phyloP scores from a whole-genome alignment of 2,113 vertebrate genomes.

The Arothron firmamentum region DNA sequence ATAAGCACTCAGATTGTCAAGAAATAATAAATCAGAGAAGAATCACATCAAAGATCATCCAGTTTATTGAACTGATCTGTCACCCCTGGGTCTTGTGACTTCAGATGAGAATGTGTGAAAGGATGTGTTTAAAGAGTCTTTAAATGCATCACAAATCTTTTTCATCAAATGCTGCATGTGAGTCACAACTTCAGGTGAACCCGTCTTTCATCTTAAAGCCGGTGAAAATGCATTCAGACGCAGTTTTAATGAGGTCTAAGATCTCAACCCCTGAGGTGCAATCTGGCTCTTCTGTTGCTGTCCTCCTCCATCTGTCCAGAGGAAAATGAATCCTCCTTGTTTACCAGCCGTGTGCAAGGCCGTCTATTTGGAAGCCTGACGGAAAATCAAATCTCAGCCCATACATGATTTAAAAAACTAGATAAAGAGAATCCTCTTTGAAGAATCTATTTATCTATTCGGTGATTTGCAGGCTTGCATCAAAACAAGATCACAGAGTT shows the following conservation, averaged over 20 bases:
- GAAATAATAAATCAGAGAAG: too few relatives aligned
- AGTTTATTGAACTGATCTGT: too few relatives aligned
- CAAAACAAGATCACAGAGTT: neutral
- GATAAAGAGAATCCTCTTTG: neutral
- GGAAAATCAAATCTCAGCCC: constrained; percentile 47
- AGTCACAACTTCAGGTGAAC: constrained; percentile 9
- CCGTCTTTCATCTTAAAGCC: constrained; percentile 43
- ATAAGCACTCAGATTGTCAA: too few relatives aligned
- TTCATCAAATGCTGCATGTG: neutral
- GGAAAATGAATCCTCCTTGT: constrained; percentile 48
- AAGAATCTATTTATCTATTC: constrained; percentile 12
- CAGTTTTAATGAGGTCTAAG: constrained; percentile 54
- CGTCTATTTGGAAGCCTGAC: constrained; percentile 35
- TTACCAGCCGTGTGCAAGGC: constrained; percentile 41
- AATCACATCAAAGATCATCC: too few relatives aligned
- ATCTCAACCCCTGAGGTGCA: constrained; percentile 46
- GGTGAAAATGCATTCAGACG: constrained; percentile 33
- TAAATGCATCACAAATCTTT: neutral
- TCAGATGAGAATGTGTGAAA: too few relatives aligned
- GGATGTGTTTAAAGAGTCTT: neutral
- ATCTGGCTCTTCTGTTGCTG: constrained; percentile 30
- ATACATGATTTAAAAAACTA: neutral
- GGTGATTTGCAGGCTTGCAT: too few relatives aligned
- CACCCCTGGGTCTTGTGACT: too few relatives aligned
- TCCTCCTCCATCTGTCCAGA: constrained; percentile 50